Evolutionary conservation across 30 jellyfish, hydroid and myxozoan species (phyloP).

Genomic region (Hydractinia symbiolongicarpus): DNA sequence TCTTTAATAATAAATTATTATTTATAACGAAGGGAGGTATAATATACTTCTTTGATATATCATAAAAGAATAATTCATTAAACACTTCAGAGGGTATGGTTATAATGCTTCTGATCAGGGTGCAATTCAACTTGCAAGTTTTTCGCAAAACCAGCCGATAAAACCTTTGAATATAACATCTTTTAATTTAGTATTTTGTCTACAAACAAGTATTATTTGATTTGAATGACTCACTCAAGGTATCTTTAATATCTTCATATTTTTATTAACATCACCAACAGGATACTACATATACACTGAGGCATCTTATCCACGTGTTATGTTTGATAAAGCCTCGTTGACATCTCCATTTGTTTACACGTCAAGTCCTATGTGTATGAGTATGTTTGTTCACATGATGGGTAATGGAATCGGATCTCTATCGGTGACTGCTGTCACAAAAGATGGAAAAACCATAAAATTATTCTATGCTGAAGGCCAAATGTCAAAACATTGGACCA

Average conservation of each 20-base stretch:
- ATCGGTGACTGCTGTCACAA: background rate
- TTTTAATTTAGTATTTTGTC: no score
- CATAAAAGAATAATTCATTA: no score
- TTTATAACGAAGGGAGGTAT: background rate
- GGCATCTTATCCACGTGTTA: slow-evolving; percentile 65
- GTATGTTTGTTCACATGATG: slow-evolving; percentile 65
- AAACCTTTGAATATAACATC: no score
- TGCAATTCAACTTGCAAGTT: no score
- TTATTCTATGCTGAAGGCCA: background rate
- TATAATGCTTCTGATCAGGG: no score
- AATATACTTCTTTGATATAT: background rate
- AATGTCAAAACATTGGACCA: background rate
- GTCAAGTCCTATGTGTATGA: slow-evolving; percentile 64
- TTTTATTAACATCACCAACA: background rate
- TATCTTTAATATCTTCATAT: no score
- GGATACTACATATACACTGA: slow-evolving; percentile 75
- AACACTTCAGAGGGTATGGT: no score
- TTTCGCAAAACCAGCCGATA: no score
- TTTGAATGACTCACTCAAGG: no score
- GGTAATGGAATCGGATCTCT: slow-evolving; percentile 49
- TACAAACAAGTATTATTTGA: no score
- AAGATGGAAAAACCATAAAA: background rate
- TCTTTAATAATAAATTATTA: background rate
- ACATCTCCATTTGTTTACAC: slow-evolving; percentile 51
- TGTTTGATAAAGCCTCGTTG: slow-evolving; percentile 50